phyloP scores from a whole-genome alignment of 2,888 invertebrate species.

The Cataglyphis altisquamis region DNA sequence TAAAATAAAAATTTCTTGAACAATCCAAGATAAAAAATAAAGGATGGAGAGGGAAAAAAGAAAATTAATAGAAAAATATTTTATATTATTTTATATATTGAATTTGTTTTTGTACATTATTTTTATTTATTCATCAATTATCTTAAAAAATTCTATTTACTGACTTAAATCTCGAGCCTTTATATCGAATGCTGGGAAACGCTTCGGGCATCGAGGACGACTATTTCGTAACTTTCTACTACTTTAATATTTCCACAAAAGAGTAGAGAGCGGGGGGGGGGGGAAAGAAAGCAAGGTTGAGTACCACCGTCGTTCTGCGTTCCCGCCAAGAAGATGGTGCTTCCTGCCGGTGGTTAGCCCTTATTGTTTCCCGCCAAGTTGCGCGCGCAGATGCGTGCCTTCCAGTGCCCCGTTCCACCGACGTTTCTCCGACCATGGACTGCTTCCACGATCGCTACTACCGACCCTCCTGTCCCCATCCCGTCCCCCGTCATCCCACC shows the following conservation, averaged over 20 bases:
- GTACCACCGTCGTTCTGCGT: constrained; percentile 67
- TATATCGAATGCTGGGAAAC: not conserved
- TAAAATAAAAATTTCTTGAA: not conserved
- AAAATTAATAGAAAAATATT: not conserved
- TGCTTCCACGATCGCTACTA: constrained; percentile 55
- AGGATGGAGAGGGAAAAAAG: not conserved
- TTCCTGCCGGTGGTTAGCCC: constrained; percentile 75
- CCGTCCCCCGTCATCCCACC: constrained; percentile 29
- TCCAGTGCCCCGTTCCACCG: constrained; percentile 35
- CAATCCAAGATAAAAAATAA: not conserved
- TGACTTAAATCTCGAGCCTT: not conserved
- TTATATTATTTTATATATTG: not conserved
- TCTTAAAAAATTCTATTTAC: not conserved
- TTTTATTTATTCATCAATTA: not conserved
- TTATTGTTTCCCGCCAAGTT: constrained; percentile 80
- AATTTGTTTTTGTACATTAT: not conserved
- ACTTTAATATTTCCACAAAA: constrained; percentile 30
- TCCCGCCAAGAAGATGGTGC: constrained; percentile 74
- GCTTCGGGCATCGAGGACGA: constrained; percentile 11
- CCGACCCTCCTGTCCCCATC: constrained; percentile 23
- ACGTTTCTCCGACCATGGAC: constrained; percentile 24
- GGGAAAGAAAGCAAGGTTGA: constrained; percentile 61
- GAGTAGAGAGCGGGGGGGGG: not conserved
- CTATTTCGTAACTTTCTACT: constrained; percentile 4
- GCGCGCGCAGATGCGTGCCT: constrained; percentile 76